Conservation (phyloP, 2,888 invertebrate species). For the Cepaea hortensis region DNA sequence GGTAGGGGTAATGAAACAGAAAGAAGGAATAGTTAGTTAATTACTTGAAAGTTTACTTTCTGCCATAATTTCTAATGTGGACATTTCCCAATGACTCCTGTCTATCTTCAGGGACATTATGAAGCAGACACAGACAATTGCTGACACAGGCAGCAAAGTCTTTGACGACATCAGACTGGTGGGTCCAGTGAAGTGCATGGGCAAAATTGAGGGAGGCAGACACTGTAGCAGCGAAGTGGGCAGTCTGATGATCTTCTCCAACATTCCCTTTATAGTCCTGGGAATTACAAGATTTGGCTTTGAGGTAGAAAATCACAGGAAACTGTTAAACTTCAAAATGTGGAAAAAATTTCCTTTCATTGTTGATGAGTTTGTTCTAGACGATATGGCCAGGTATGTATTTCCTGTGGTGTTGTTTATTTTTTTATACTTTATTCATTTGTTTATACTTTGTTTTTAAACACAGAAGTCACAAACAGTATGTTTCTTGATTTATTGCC, state of each 20-base stretch:
- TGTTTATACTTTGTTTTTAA: no score
- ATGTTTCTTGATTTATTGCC: no score
- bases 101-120: not conserved
- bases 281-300: not conserved
- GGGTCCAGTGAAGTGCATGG: slow-evolving; percentile 1
- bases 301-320: not conserved
- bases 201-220: not conserved
- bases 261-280: slow-evolving; percentile 21
- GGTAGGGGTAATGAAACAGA: no score
- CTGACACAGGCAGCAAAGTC: not conserved
- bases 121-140: not conserved
- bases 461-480: no score
- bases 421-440: no score
- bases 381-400: slow-evolving; percentile 27
- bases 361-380: slow-evolving; percentile 23
- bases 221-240: slow-evolving; percentile 1
- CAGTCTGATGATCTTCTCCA: slow-evolving; percentile 28
- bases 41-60: no score
- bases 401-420: not conserved
- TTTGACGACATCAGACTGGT: slow-evolving; percentile 2
- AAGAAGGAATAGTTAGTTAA: no score
- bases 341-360: slow-evolving; percentile 40
- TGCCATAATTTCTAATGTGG: no score
- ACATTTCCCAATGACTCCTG: not conserved
- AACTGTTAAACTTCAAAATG: slow-evolving; percentile 14